Evolutionary conservation across 1,140 invertebrate genomes (phyloP), one percentile per base, ranked within the genome.

Genomic region (Sycophaga agraensis): DNA sequence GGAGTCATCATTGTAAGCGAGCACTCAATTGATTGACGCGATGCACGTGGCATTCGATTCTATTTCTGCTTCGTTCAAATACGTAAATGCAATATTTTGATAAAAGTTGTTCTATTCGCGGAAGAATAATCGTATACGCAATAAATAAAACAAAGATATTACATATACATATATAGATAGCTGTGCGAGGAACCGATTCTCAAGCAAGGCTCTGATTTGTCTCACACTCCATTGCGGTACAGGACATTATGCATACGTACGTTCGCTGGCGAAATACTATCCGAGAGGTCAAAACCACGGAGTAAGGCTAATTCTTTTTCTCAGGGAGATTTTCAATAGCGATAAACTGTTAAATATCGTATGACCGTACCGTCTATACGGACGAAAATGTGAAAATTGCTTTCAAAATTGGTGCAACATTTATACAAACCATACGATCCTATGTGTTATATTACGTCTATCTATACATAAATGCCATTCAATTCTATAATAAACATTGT

Each of bases 271-370:
- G 26, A 46, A 57, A 46, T 16, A 14, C 16, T 48, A 57, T 48
- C 9, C n/a, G 6, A 17, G n/a, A 24, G 12, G 48, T 57, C 2
- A 57, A 40, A 39, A 48, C 8, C 31, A 35, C 31, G 28, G 48
- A 39, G 14, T 48, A 48, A 57, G 9, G 21, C 14, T 48, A 48
- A 56, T 45, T 56, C 5, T 19, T 45, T 56, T 56, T 45, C 54
- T 45, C 42, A 45, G 54, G 54, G 42, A 56, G 19, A 2, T 45
- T 45, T 56, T 35, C 28, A 56, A 45, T 45, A 45, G 45, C 11
- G 12, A 43, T 12, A 31, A 40, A 45, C 16, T n/a, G 34, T 11
- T 26, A 21, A 56, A 45, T 34, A 16, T 46, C 42, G n/a, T 56
- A 16, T n/a, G n/a, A n/a, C n/a, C n/a, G n/a, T n/a, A n/a, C n/a